These are phyloP conservation scores for Aphaenogaster floridana DNA, from an alignment of 1,140 invertebrate species.

Conservation along the genomic window DNA sequence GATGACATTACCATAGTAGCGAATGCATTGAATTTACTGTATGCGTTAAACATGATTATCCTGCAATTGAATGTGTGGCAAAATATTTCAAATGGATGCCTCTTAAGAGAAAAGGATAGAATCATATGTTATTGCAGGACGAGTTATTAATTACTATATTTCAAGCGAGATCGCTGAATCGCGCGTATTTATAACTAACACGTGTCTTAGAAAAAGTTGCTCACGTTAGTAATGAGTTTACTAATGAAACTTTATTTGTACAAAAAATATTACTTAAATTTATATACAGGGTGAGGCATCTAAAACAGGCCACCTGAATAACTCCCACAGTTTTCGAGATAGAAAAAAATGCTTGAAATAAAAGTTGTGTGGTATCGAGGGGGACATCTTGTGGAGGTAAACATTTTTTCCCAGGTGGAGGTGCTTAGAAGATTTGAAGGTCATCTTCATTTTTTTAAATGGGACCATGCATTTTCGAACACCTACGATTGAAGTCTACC, in stretches of 20 bases:
- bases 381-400: not conserved
- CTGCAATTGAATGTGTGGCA: not conserved
- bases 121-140: not conserved
- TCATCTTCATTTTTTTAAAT: no score
- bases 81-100: not conserved
- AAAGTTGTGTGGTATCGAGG: no score
- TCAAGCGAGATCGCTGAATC: not conserved
- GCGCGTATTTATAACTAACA: not conserved
- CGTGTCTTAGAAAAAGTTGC: not conserved
- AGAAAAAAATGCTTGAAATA: no score
- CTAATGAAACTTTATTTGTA: not conserved
- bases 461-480: no score
- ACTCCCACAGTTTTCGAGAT: no score
- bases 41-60: conserved; percentile 4
- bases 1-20: not conserved
- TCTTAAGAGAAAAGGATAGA: not conserved
- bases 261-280: not conserved
- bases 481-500: no score
- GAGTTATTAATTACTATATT: not conserved
- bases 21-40: not conserved
- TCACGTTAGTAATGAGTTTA: conserved; percentile 3
- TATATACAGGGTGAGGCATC: not conserved
- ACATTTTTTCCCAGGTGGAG: no score
- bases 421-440: no score
- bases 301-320: no score